phyloP scores from a whole-genome alignment of 2,113 vertebrate species.

The Brachypodius melanocephalos region DNA sequence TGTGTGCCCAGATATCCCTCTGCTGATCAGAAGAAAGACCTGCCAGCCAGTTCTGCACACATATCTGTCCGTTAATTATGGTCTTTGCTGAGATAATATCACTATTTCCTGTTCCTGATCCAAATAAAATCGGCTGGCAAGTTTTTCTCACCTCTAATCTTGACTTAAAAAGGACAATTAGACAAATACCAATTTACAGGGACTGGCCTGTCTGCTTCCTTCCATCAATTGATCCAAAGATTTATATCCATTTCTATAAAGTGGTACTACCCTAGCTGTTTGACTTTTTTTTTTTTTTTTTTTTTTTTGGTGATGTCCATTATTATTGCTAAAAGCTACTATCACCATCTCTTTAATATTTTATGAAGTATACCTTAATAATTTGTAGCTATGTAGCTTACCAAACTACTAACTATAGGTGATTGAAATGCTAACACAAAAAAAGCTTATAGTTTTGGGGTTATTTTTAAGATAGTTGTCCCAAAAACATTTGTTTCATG shows the following conservation, averaged over 20 bases:
- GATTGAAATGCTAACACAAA: neutral
- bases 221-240: neutral
- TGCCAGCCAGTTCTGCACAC: neutral
- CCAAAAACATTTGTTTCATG: neutral
- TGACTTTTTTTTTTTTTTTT: neutral
- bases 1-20: neutral
- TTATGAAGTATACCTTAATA: neutral
- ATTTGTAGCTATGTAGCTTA: neutral
- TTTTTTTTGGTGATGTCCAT: accelerated
- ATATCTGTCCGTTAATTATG: neutral
- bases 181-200: neutral
- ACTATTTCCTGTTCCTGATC: neutral
- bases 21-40: neutral
- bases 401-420: neutral
- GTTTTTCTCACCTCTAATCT: neutral
- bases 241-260: neutral
- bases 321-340: neutral
- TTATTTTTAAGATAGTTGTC: neutral
- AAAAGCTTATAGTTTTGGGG: neutral
- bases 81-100: neutral
- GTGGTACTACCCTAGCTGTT: neutral
- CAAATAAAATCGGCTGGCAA: neutral
- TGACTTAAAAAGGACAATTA: neutral
- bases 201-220: neutral
- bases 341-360: neutral